Base-by-base conservation (phyloP, 1,140 invertebrate genomes). In the Lordiphosa collinella region DNA sequence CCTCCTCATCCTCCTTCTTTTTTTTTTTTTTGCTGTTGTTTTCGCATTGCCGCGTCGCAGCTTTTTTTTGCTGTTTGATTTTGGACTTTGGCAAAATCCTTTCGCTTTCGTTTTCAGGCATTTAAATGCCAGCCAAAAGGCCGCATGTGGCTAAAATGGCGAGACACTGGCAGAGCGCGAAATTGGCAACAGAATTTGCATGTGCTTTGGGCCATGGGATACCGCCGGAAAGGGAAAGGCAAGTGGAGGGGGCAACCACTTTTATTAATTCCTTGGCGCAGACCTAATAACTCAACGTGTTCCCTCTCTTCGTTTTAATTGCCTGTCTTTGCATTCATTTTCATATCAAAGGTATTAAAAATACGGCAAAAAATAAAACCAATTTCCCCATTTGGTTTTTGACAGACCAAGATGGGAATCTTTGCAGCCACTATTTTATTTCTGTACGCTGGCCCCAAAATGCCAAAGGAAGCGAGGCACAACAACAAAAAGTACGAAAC, bases 101-200 rank as follows among this genome's bases (percentile, higher is more conserved):
- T 84, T 84, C 78, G 78, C 78, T 84, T 84, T 84, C 78, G 78
- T 72, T 84, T 84, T 84, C 78, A 84, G 73, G 78, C 78, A 84
- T 84, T 80, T 84, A 78, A 84, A 84, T 84, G 69, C 56, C 44
- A 47, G 66, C 44, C 50, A 67, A 38, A 47, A 63, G 25, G 16
- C 31, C 13, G 40, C 40, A 62, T 73, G 74, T 62, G 73, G 53
- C 62, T 60, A 57, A 68, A 38, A 51, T 50, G 47, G 52, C 58
- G 66, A 71, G 76, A 71, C 78, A 50, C 47, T 52, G 61, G 54
- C 66, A 52, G 56, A 62, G 63, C 67, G 59, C 54, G 47, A 68
- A 74, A 67, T 63, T 54, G 63, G 59, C 25, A 60, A 56, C 54
- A 31, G 40, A 53, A 78, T 78, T 56, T 47, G 73, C 67, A 78